These are phyloP conservation scores for Alentia gelatinosa DNA, from an alignment of 2,888 invertebrate genomes.

Conservation along the genomic window DNA sequence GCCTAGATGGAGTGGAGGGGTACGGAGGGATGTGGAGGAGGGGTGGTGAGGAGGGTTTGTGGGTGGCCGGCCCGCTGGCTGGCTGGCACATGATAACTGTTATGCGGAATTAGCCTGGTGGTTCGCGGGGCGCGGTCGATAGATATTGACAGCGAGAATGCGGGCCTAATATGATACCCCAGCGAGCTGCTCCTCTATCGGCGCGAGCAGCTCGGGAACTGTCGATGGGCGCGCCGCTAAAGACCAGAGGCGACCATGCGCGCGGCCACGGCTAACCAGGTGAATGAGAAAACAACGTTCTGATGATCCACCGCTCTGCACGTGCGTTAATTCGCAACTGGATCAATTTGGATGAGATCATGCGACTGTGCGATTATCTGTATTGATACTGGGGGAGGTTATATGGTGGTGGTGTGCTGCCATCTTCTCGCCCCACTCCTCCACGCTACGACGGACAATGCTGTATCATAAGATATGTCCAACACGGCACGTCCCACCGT, in stretches of 20 bases:
- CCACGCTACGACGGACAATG: background rate
- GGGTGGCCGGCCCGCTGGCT: background rate
- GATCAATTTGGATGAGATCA: background rate
- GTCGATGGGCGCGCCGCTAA: background rate
- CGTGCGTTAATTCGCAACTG: background rate
- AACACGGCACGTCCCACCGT: slow-evolving; percentile 27
- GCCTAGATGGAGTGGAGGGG: too few relatives aligned
- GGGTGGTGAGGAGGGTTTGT: too few relatives aligned
- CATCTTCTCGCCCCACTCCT: background rate
- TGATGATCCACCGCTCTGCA: background rate
- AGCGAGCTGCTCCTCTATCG: background rate
- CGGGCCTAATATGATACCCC: background rate
- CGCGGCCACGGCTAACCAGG: background rate
- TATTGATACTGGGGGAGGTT: slow-evolving; percentile 6
- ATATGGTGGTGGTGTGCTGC: background rate
- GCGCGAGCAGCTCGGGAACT: background rate
- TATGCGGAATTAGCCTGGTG: background rate
- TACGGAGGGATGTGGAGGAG: too few relatives aligned
- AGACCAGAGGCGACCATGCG: too few relatives aligned
- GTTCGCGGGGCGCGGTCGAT: background rate
- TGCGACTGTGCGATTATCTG: background rate
- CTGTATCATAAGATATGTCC: slow-evolving; percentile 15
- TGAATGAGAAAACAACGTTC: background rate
- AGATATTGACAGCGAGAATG: slow-evolving; percentile 16
- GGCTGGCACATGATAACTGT: slow-evolving; percentile 5